A percentile compares a stretch with the other conserved stretches of the same genome.
Evolutionary conservation across 92 coral and sea anemone genomes (phyloP).

Genomic region (Epizoanthus stellaris): DNA sequence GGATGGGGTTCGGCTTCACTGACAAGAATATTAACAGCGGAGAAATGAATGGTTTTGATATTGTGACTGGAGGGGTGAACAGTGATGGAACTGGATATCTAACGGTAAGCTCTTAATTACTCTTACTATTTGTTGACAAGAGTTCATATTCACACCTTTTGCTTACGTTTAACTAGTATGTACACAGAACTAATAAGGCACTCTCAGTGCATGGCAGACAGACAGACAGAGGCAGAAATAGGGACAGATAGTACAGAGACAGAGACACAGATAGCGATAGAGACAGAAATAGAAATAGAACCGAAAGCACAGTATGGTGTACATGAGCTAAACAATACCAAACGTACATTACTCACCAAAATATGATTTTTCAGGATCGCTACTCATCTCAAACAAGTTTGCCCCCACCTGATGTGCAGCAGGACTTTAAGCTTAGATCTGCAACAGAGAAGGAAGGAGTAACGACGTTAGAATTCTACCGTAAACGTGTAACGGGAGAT

Average conservation of each 20-base stretch:
- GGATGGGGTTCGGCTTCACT: slow-evolving; percentile 29
- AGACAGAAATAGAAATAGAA: no score
- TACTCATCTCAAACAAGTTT: no score
- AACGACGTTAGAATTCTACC: slow-evolving; percentile 2
- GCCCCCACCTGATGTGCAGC: background rate
- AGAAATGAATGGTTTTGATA: background rate
- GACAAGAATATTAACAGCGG: background rate
- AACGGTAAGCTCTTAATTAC: background rate
- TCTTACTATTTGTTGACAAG: no score
- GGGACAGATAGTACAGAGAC: no score
- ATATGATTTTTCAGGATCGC: slow-evolving; percentile 1
- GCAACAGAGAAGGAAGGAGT: background rate
- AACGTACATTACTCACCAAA: background rate
- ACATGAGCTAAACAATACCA: background rate
- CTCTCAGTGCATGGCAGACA: no score
- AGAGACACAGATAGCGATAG: no score
- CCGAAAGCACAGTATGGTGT: background rate
- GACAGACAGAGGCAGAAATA: no score
- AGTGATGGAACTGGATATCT: slow-evolving; percentile 11
- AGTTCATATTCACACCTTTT: no score
- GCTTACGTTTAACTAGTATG: no score
- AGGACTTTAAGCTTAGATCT: background rate
- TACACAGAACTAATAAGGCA: no score
- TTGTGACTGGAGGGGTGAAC: slow-evolving; percentile 29
- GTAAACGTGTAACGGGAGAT: slow-evolving; percentile 27